Evolutionary conservation across 2,888 invertebrate genomes (phyloP).

Genomic region (Anthrax anthrax): DNA sequence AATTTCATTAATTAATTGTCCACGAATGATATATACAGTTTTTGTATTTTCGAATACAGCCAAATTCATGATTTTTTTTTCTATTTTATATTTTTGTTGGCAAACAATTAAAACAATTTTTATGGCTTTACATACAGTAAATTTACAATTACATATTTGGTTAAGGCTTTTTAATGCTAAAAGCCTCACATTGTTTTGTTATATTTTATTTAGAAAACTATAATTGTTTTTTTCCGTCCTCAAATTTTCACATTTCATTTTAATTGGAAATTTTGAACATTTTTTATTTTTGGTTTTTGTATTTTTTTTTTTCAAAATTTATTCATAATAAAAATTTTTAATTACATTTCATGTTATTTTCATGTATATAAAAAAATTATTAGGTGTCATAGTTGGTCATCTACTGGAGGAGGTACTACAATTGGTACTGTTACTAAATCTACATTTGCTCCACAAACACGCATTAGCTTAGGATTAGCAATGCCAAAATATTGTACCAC

Average conservation of each 20-base stretch:
- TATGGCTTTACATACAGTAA: no score
- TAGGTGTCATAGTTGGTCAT: constrained; percentile 18
- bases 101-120: no score
- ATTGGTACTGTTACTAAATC: not conserved
- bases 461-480: constrained; percentile 46
- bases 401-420: constrained; percentile 18
- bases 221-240: not conserved
- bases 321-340: not conserved
- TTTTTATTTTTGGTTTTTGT: no score
- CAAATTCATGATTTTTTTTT: not conserved
- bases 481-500: constrained; percentile 18
- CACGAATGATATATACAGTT: no score
- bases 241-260: no score
- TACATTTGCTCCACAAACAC: constrained; percentile 37
- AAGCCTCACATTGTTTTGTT: not conserved
- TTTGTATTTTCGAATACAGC: no score
- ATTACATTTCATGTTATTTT: not conserved
- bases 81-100: not conserved
- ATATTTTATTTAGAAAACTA: no score
- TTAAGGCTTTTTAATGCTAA: no score
- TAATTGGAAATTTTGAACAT: no score
- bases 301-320: not conserved
- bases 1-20: no score
- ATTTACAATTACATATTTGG: no score
- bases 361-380: constrained; percentile 1